Evolutionary conservation across 2,888 invertebrate species (phyloP).

Genomic region (Drosophila kanekoi): DNA sequence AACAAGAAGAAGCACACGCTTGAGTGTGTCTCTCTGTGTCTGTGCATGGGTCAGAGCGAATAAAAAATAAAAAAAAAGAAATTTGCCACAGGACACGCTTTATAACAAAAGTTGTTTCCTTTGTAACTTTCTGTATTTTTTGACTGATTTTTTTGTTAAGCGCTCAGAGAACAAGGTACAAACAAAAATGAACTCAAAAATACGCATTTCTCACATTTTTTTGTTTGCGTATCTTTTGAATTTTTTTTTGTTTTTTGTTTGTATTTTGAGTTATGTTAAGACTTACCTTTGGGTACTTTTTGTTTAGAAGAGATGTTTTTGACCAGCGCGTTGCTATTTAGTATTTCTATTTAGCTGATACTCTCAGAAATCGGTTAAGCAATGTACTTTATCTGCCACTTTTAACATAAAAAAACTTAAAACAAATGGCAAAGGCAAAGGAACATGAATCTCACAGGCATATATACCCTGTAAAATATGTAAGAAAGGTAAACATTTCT

Average conservation of each 20-base stretch:
- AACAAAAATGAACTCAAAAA: constrained; percentile 14
- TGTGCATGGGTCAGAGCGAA: constrained; percentile 38
- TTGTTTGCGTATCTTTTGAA: not conserved
- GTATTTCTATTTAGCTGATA: not conserved
- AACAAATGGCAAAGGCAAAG: not conserved
- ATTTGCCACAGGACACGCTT: constrained; percentile 79
- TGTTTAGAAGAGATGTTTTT: constrained; percentile 4
- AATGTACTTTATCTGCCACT: not conserved
- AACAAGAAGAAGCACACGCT: constrained; percentile 42
- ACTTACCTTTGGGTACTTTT: constrained; percentile 8
- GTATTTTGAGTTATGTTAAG: constrained; percentile 3
- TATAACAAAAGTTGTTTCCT: constrained; percentile 73
- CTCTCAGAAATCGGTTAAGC: not conserved
- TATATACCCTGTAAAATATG: not conserved
- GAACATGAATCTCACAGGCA: not conserved
- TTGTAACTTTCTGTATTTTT: constrained; percentile 54
- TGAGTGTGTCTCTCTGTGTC: constrained; percentile 25
- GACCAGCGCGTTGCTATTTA: not conserved
- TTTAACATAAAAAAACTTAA: not conserved
- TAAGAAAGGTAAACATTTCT: not conserved
- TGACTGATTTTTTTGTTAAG: constrained; percentile 5
- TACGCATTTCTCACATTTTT: constrained; percentile 13
- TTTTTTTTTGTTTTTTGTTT: not conserved
- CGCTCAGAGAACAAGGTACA: not conserved
- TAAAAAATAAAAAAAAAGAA: constrained; percentile 52